Evolutionary conservation across 2,888 invertebrate species (phyloP).

Genomic region (Phengaris arion): DNA sequence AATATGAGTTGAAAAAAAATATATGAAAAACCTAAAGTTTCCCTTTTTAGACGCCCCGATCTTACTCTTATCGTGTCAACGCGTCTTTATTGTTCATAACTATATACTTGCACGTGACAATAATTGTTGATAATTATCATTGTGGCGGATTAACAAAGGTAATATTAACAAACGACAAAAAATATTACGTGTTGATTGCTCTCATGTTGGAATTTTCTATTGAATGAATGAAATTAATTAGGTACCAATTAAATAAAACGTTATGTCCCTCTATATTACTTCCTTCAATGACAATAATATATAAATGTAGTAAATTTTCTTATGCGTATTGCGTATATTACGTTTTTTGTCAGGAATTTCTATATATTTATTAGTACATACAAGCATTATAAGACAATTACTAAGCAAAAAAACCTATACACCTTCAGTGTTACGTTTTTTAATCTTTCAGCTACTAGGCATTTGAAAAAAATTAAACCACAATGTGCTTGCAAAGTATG

Average conservation of each 20-base stretch:
- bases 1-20: no score
- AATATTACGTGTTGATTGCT: not conserved
- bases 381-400: no score
- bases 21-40: no score
- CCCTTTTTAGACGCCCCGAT: no score
- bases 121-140: not conserved
- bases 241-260: not conserved
- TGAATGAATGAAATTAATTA: constrained; percentile 1
- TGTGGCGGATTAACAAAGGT: not conserved
- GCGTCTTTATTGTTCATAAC: no score
- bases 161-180: not conserved
- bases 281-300: not conserved
- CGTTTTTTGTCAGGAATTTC: no score
- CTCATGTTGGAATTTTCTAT: constrained; percentile 14
- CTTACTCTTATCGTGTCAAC: no score
- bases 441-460: no score
- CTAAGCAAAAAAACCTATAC: no score
- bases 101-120: not conserved
- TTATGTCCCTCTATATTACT: not conserved
- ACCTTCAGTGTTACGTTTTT: not conserved
- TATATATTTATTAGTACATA: no score
- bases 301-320: no score
- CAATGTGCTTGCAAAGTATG: not conserved
- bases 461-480: not conserved
- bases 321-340: no score